These are phyloP conservation scores for Stichodactyla helianthus DNA, from an alignment of 64 coral and sea anemone species.

Conservation along the genomic window DNA sequence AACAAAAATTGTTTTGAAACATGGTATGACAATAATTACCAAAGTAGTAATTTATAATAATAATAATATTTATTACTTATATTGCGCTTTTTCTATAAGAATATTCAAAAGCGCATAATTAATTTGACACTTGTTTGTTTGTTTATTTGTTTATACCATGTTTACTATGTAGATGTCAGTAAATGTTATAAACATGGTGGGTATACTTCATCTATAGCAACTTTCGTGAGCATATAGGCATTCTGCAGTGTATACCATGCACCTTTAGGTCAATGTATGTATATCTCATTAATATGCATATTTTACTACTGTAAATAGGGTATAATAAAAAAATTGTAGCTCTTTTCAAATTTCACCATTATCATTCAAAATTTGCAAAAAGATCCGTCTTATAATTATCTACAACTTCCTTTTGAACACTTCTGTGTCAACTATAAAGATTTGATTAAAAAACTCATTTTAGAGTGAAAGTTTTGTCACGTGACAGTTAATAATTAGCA, in stretches of 20 bases:
- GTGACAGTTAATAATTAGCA: neutral
- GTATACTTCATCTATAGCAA: too few relatives aligned
- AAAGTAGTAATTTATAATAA: neutral
- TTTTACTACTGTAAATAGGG: neutral
- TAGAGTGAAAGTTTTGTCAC: neutral
- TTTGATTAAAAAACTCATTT: neutral
- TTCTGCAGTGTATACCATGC: neutral
- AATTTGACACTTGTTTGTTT: neutral
- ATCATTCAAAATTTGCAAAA: conserved; percentile 1
- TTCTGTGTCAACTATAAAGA: neutral
- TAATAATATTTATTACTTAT: too few relatives aligned
- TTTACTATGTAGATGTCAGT: neutral
- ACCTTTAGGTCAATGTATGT: neutral
- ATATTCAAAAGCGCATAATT: too few relatives aligned
- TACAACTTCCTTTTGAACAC: neutral
- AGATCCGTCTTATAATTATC: neutral
- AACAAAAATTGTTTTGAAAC: conserved; percentile 29
- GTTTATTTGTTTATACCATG: neutral
- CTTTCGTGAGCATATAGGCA: too few relatives aligned
- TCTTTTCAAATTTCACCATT: neutral
- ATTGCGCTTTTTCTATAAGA: too few relatives aligned
- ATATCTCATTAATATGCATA: conserved; percentile 1
- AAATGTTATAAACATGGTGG: neutral
- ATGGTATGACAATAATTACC: conserved; percentile 13
- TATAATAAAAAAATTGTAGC: neutral